Evolutionary conservation across 2,113 vertebrate genomes (phyloP), one percentile per base, ranked within the genome.

Genomic region (Tauraco erythrolophus): DNA sequence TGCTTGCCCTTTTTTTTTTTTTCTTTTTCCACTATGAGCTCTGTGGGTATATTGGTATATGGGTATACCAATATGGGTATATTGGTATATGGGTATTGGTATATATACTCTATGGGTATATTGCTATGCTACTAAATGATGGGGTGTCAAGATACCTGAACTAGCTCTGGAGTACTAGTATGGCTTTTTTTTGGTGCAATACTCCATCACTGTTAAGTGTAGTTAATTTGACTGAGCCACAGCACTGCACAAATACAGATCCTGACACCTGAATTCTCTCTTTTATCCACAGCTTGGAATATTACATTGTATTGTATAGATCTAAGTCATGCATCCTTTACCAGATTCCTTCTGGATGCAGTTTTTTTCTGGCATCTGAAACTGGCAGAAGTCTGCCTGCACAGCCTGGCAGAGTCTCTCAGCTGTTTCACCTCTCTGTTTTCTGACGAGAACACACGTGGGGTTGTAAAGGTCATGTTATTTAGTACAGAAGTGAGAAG

Each of bases 401-500:
- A 35, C 76, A 76, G 50, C 37, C 37, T 6, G 9, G 25, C 50
- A 46, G 30, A 53, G 31, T 71, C 48, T 35, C 53, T 95, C 48
- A 28, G 27, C 74, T 88, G 4, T 54, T 89, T 45, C 58, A 77
- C 25, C 22, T 58, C 77, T 57, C 57, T 81, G 43, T 95, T 86
- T 92, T 51, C 93, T 75, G 56, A 53, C 70, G 72, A 68, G 81
- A 92, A 28, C 33, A 74, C 37, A 14, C 4, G 1, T 12, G n/a
- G 61, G 68, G 56, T 75, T 93, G 61, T 24, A 48, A 91, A 89
- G 69, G 86, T 91, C 61, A 0, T 15, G 68, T 82, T 91, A 87
- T 78, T 91, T 94, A 96, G 89, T 48, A 79, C 43, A 82, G 61
- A 89, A 78, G 77, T 56, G 72, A 75, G 76, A 84, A 90, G 80